Conservation (phyloP, 2,888 invertebrate genomes). For the Lochmaea capreae region DNA sequence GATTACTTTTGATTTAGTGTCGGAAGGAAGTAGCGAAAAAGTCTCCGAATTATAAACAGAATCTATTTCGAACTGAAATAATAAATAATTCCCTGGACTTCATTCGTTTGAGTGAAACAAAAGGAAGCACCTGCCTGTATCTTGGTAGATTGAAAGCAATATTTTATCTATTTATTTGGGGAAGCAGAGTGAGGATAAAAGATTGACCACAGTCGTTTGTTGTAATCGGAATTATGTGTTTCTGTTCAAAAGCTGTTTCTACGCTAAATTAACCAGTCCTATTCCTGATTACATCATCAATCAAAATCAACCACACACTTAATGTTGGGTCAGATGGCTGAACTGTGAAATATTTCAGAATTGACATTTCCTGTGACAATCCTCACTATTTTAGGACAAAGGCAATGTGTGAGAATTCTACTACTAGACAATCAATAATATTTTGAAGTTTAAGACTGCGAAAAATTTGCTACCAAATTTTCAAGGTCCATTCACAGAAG, state of each 20-base stretch:
- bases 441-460: too few species aligned
- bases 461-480: too few species aligned
- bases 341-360: conserved; percentile 43
- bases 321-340: conserved; percentile 37
- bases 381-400: not conserved
- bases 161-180: conserved; percentile 47
- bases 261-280: conserved; percentile 55
- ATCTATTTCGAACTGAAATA: conserved; percentile 31
- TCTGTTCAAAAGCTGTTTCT: conserved; percentile 53
- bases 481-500: too few species aligned
- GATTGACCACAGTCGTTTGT: conserved; percentile 24
- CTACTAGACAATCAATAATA: too few species aligned
- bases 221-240: conserved; percentile 54
- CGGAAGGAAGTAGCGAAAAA: conserved; percentile 8
- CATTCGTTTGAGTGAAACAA: conserved; percentile 46
- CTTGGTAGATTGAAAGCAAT: conserved; percentile 43
- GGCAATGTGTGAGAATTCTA: not conserved
- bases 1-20: conserved; percentile 12
- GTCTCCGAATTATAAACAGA: conserved; percentile 24
- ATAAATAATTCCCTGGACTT: conserved; percentile 44
- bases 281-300: conserved; percentile 59
- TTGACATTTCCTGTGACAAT: conserved; percentile 32
- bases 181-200: conserved; percentile 46
- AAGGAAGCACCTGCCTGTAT: conserved; percentile 45
- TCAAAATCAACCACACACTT: conserved; percentile 59